A percentile compares a stretch with the other conserved stretches of the same genome.
Conservation (phyloP, 2,113 vertebrate genomes). For the Proterorhinus semilunaris region DNA sequence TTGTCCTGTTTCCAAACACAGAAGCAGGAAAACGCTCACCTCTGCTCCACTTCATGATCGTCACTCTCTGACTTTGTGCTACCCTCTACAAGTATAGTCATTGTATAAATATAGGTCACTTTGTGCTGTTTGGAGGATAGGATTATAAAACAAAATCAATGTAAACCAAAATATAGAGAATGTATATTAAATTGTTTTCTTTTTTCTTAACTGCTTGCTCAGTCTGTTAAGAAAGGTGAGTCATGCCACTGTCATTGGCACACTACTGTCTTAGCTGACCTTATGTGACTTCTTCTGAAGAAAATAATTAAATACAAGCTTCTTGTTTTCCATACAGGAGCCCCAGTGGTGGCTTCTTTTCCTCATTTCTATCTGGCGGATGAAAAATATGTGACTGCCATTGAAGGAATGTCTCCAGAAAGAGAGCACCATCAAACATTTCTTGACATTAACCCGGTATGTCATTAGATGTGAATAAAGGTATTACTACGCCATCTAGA, state of each 20-base stretch:
- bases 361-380: constrained; percentile 94
- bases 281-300: background rate
- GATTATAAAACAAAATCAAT: background rate
- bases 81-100: constrained; percentile 14
- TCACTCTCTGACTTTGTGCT: background rate
- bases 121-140: background rate
- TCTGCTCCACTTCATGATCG: constrained; percentile 64
- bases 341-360: constrained; percentile 89
- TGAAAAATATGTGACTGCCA: constrained; percentile 73
- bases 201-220: background rate
- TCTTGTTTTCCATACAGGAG: constrained; percentile 74
- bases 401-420: constrained; percentile 83
- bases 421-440: constrained; percentile 88
- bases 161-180: background rate
- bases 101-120: background rate
- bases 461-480: background rate
- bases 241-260: background rate
- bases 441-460: constrained; percentile 92
- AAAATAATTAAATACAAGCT: background rate
- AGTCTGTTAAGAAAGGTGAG: background rate
- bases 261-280: background rate
- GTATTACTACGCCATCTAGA: constrained; percentile 37
- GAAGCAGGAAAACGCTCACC: constrained; percentile 71
- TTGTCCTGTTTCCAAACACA: constrained; percentile 59
- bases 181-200: constrained; percentile 6